These are phyloP conservation scores for Odontomachus brunneus DNA, from an alignment of 1,140 invertebrate genomes.

Conservation along the genomic window DNA sequence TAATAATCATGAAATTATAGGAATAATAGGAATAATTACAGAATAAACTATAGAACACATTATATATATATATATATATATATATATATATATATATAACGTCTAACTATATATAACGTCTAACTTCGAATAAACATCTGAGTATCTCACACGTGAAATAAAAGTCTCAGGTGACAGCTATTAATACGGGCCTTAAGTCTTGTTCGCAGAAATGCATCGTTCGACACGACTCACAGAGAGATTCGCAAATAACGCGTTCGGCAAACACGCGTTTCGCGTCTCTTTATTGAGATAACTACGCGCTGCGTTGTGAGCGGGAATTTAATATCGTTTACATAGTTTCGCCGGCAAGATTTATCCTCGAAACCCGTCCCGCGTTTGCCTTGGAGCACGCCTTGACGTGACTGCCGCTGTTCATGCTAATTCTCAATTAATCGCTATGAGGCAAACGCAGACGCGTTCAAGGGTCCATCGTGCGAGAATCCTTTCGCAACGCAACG, in stretches of 20 bases:
- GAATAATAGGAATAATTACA: no score
- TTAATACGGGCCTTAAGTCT: no score
- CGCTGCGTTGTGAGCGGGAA: not conserved
- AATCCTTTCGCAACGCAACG: slow-evolving; percentile 28
- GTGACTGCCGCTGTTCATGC: not conserved
- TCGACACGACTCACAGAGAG: not conserved
- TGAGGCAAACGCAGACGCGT: not conserved
- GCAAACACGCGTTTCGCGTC: not conserved
- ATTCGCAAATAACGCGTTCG: slow-evolving; percentile 28
- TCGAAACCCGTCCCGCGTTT: slow-evolving; percentile 3
- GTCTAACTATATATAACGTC: no score
- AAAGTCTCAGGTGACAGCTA: no score
- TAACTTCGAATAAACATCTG: no score
- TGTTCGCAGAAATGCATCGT: not conserved
- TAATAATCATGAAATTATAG: no score
- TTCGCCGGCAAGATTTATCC: not conserved
- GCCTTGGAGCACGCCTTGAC: not conserved
- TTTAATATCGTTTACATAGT: slow-evolving; percentile 28
- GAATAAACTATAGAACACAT: no score
- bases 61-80: no score
- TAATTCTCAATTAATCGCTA: slow-evolving; percentile 49
- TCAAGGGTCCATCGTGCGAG: not conserved
- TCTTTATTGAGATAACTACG: not conserved
- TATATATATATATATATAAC: no score
- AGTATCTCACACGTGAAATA: no score